phyloP scores from a whole-genome alignment of 2,888 invertebrate genomes.

The Margaritifera margaritifera region DNA sequence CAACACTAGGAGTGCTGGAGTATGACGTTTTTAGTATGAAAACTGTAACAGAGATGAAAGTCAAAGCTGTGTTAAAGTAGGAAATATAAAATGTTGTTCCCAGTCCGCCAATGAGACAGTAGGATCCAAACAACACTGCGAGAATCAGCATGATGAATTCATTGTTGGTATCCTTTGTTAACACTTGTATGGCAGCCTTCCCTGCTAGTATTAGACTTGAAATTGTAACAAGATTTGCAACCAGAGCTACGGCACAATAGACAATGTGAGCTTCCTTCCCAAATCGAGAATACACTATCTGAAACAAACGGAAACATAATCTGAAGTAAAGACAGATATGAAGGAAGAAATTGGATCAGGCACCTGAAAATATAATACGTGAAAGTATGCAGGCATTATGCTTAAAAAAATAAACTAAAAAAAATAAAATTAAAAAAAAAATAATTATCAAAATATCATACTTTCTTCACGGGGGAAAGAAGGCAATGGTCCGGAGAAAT shows the following conservation, averaged over 20 bases:
- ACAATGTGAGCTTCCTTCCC: constrained; percentile 57
- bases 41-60: constrained; percentile 52
- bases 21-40: constrained; percentile 52
- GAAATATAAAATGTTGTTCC: constrained; percentile 68
- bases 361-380: too few species aligned
- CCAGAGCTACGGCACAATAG: constrained; percentile 57
- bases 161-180: constrained; percentile 54
- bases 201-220: constrained; percentile 53
- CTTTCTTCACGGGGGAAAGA: too few species aligned
- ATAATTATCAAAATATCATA: too few species aligned
- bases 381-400: too few species aligned
- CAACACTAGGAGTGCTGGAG: constrained; percentile 22
- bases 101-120: constrained; percentile 59
- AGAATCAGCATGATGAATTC: constrained; percentile 59
- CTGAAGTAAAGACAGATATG: too few species aligned
- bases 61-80: constrained; percentile 63
- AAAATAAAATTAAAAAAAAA: too few species aligned
- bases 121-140: constrained; percentile 58
- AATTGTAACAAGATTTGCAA: constrained; percentile 57
- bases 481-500: too few species aligned
- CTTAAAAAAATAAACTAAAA: too few species aligned
- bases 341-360: too few species aligned
- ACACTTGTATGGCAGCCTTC: constrained; percentile 47
- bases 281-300: constrained; percentile 61
- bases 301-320: constrained; percentile 4